Evolutionary conservation across 2,113 vertebrate genomes (phyloP).

Genomic region (Bungarus multicinctus): DNA sequence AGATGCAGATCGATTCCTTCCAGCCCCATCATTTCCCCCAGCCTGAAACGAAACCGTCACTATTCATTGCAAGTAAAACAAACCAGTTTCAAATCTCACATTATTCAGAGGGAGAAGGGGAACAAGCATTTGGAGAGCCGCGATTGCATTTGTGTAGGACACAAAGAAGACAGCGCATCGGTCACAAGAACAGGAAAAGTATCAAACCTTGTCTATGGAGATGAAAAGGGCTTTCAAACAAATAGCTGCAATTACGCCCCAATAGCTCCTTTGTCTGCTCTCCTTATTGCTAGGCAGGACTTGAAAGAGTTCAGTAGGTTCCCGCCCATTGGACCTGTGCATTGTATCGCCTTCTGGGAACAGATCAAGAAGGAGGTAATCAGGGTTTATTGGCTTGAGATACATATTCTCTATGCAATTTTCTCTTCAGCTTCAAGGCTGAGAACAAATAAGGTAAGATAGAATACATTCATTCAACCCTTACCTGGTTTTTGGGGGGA

Average conservation of each 20-base stretch:
- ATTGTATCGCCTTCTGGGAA: not conserved
- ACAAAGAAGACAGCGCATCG: not conserved
- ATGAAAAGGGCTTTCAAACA: constrained; percentile 21
- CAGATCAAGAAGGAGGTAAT: not conserved
- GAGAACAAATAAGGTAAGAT: not conserved
- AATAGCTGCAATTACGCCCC: constrained; percentile 1
- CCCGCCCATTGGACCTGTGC: not conserved
- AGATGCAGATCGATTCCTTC: not conserved
- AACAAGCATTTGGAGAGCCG: not conserved
- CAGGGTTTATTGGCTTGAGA: not conserved
- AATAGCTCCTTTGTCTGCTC: not conserved
- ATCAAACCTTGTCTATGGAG: not conserved
- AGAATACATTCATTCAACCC: not conserved
- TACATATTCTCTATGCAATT: not conserved
- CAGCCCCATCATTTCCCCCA: not conserved
- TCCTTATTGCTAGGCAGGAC: not conserved
- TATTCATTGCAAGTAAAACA: not conserved
- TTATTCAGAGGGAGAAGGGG: not conserved
- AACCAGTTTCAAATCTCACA: not conserved
- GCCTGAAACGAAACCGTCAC: not conserved
- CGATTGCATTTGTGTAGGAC: not conserved
- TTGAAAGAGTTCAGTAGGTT: not conserved
- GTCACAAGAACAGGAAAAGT: not conserved
- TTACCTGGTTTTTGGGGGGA: not conserved
- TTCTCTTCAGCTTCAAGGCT: not conserved